phyloP scores from a whole-genome alignment of 2,797 vertebrate species.

The Nasua narica region DNA sequence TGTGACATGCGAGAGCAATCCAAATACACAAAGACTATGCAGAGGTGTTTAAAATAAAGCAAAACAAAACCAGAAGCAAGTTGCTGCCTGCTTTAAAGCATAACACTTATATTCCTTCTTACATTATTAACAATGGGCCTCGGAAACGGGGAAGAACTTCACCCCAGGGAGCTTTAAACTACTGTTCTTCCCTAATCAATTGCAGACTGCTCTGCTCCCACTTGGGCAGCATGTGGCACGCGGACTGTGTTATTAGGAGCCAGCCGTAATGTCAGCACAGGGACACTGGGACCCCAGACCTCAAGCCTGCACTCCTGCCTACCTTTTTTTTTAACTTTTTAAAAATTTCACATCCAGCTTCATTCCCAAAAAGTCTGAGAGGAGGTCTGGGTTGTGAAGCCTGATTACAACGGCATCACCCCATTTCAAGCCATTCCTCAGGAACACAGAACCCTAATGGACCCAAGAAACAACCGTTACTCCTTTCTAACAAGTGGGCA shows the following conservation, averaged over 20 bases:
- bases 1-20: background rate
- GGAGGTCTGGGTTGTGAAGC: background rate
- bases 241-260: conserved; percentile 10
- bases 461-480: background rate
- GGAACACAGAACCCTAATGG: background rate
- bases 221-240: conserved; percentile 6
- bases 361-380: background rate
- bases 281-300: background rate
- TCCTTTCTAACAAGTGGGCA: background rate
- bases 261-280: conserved; percentile 37
- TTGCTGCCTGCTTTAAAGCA: conserved; percentile 32
- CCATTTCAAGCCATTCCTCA: background rate
- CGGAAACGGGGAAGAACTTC: conserved; percentile 10
- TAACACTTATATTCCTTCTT: conserved; percentile 45
- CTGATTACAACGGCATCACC: background rate
- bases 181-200: conserved; percentile 41
- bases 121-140: conserved; percentile 28
- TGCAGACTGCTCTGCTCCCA: conserved; percentile 11
- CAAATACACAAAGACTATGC: background rate
- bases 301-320: background rate
- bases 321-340: background rate
- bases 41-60: conserved; percentile 41
- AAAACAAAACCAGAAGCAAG: conserved; percentile 45
- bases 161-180: conserved; percentile 43
- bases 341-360: background rate